Evolutionary conservation across 2,113 vertebrate genomes (phyloP), one percentile per base, ranked within the genome.

Genomic region (Xenus cinereus): DNA sequence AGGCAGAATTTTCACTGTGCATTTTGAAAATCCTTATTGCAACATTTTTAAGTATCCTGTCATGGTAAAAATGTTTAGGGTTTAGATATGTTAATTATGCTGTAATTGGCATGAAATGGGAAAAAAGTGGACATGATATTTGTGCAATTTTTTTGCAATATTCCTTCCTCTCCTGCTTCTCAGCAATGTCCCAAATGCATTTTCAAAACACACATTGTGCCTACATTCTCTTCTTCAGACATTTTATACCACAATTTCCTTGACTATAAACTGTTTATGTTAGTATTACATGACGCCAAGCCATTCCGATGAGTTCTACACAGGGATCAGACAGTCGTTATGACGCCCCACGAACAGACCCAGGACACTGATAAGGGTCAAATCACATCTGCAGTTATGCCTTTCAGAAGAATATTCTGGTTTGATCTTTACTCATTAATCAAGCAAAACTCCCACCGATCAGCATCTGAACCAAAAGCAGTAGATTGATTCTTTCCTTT

Each of bases 231-330:
- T 64, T 90, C 57, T 90, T 89, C 56, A 77, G 73, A 87, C 35
- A 84, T 95, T 87, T 96, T 89, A 82, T 94, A 89, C 60, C 57
- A 79, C 41, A 86, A 74, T 94, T 95, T 85, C 71, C 85, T 88
- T 84, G 41, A 62, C 67, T 79, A 68, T 91, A 94, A 96, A 93
- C 37, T 74, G 43, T 93, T 96, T 93, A 93, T 76, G 46, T 69
- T 85, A 85, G 54, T n/a, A 76, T 33, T 91, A 54, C 63, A 67
- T 24, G 66, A 69, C 0, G 2, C n/a, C 77, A 96, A 73, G 33
- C 20, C 23, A 73, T 91, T 83, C 71, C 8, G 8, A 85, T 60
- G 50, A 85, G 30, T 85, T 71, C 41, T 87, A 50, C 28, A 20
- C 8, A 8, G 63, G 23, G 45, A 87, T 46, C 60, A 72, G 60